Conservation (phyloP, 2,113 vertebrate genomes). For the Vombatus ursinus region DNA sequence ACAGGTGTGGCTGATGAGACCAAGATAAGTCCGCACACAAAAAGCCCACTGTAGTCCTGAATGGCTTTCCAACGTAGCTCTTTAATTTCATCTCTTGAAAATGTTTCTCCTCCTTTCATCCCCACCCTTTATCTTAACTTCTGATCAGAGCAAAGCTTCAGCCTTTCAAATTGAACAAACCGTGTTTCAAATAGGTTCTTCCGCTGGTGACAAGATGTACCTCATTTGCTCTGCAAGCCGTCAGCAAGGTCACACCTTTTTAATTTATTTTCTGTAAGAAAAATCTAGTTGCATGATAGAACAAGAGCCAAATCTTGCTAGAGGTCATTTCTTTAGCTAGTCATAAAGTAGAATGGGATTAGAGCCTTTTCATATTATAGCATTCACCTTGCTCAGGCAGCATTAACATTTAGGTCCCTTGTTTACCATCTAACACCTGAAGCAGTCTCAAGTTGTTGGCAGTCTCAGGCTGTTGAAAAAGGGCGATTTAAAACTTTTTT, state of each 20-base stretch:
- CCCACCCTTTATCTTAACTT: constrained; percentile 88
- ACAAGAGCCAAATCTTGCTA: constrained; percentile 92
- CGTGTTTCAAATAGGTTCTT: constrained; percentile 92
- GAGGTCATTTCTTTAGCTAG: constrained; percentile 94
- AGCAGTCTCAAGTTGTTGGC: background rate
- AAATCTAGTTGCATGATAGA: constrained; percentile 87
- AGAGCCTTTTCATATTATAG: constrained; percentile 80
- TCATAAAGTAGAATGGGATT: constrained; percentile 89
- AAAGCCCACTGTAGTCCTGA: constrained; percentile 84
- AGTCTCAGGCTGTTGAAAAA: background rate
- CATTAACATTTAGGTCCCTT: constrained; percentile 46
- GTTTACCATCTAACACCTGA: background rate
- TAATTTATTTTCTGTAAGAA: constrained; percentile 95
- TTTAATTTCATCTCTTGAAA: constrained; percentile 92
- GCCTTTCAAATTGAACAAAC: constrained; percentile 95
- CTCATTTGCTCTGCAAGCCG: constrained; percentile 95
- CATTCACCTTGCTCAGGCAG: constrained; percentile 78
- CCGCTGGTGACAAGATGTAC: constrained; percentile 94
- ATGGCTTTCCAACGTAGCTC: constrained; percentile 90
- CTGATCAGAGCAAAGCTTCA: constrained; percentile 87
- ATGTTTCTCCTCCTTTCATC: constrained; percentile 89
- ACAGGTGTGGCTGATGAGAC: constrained; percentile 86
- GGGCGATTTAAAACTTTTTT: background rate
- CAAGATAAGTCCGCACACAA: constrained; percentile 85
- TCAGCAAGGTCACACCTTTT: constrained; percentile 98